Evolutionary conservation across 2,888 invertebrate species (phyloP).

Genomic region (Sarcophaga rosellei): DNA sequence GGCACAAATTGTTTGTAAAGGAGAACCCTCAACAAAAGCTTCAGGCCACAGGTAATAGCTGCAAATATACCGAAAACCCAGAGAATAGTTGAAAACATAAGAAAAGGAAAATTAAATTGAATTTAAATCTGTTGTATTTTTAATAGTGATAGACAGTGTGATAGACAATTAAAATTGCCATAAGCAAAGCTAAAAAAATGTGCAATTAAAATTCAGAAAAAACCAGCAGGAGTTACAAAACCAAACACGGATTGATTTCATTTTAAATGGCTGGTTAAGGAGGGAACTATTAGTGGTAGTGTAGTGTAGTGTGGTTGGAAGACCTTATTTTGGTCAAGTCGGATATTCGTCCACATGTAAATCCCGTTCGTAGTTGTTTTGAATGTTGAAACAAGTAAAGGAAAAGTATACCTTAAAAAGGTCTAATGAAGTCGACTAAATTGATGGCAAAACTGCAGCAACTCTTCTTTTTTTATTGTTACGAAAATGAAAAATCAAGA

Average conservation of each 20-base stretch:
- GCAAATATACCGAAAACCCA: neutral
- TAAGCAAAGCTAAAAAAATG: neutral
- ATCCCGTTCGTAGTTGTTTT: no score
- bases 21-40: constrained; percentile 31
- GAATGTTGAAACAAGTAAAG: no score
- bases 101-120: constrained; percentile 16
- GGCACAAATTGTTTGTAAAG: no score
- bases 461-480: no score
- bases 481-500: no score
- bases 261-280: neutral
- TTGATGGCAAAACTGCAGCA: no score
- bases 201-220: neutral
- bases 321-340: no score
- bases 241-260: constrained; percentile 1
- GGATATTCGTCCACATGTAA: no score
- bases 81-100: neutral
- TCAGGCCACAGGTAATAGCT: constrained; percentile 15
- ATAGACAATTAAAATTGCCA: constrained; percentile 36
- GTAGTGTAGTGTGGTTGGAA: no score
- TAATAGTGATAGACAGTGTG: constrained; percentile 25
- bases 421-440: no score
- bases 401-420: no score
- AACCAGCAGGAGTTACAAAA: neutral
- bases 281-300: no score
- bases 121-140: constrained; percentile 8